Percentiles rank a stretch among this genome's conserved stretches.
Conservation (phyloP, 92 coral and sea anemone genomes). For the Meandrina meandrites region DNA sequence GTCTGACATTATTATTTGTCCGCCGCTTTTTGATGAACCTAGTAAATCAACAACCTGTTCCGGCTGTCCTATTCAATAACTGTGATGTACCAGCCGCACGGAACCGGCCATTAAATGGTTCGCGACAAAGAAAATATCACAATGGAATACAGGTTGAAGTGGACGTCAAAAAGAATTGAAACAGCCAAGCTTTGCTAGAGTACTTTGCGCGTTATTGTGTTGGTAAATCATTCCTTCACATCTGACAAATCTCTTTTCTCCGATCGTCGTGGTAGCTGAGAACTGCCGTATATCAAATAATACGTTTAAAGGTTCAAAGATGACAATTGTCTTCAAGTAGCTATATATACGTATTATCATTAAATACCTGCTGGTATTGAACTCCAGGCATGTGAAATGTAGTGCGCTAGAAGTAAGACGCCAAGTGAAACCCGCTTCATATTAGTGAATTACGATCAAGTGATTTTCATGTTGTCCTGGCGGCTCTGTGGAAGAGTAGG, state of each 20-base stretch:
- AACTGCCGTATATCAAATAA: neutral
- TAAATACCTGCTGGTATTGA: conserved; percentile 29
- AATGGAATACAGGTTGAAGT: neutral
- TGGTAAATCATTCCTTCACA: neutral
- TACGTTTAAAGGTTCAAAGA: neutral
- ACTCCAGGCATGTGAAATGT: conserved; percentile 21
- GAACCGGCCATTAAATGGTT: conserved; percentile 1
- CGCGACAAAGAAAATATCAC: neutral
- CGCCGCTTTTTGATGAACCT: neutral
- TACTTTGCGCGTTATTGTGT: neutral
- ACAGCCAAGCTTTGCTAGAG: neutral
- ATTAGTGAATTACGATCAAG: conserved; percentile 2
- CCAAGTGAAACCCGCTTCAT: conserved; percentile 22
- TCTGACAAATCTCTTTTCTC: neutral
- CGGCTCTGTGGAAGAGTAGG: conserved; percentile 10
- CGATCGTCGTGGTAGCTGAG: neutral
- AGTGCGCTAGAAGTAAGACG: conserved; percentile 10
- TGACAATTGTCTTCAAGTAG: neutral
- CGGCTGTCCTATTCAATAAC: neutral
- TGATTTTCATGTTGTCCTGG: conserved; percentile 19
- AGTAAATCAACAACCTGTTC: neutral
- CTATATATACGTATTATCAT: neutral
- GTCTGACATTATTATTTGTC: neutral
- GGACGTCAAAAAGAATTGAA: neutral
- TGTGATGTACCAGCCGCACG: conserved; percentile 15